Percentiles rank a stretch among this genome's conserved stretches.
Evolutionary conservation across 2,113 vertebrate genomes (phyloP).

Genomic region (Setophaga kirtlandii): DNA sequence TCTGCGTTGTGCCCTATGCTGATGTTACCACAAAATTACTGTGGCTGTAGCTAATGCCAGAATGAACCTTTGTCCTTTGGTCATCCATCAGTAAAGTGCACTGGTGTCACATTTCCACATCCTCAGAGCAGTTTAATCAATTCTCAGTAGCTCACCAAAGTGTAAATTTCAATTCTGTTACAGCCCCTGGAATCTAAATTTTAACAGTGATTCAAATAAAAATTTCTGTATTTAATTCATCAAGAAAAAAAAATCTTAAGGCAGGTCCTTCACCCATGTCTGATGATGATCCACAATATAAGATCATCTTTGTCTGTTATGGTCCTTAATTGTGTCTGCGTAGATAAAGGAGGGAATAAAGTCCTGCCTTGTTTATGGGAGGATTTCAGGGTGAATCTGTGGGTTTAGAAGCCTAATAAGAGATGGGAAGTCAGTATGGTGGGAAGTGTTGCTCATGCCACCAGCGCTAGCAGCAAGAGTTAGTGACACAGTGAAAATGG

Average conservation of each 20-base stretch:
- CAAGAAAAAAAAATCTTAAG: not conserved
- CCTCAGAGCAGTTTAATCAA: not conserved
- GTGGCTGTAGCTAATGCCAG: not conserved
- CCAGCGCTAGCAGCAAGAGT: fast-evolving
- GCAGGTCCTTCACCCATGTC: not conserved
- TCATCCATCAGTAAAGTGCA: not conserved
- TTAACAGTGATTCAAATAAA: not conserved
- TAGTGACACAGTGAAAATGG: not conserved
- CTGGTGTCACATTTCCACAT: not conserved
- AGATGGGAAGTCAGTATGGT: not conserved
- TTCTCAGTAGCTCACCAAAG: not conserved
- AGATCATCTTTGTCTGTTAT: not conserved
- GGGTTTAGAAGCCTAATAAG: not conserved
- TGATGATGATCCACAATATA: not conserved
- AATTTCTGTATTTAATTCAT: not conserved
- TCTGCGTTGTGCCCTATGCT: not conserved
- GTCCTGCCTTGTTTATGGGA: not conserved
- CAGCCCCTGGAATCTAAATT: not conserved
- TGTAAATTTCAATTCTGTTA: not conserved
- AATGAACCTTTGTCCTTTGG: not conserved
- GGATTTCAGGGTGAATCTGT: not conserved
- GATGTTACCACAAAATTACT: not conserved
- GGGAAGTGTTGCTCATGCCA: not conserved
- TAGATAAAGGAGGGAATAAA: not conserved
- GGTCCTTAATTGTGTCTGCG: not conserved